phyloP scores from a whole-genome alignment of 30 jellyfish, hydroid and myxozoan genomes.

The Clytia hemisphaerica region DNA sequence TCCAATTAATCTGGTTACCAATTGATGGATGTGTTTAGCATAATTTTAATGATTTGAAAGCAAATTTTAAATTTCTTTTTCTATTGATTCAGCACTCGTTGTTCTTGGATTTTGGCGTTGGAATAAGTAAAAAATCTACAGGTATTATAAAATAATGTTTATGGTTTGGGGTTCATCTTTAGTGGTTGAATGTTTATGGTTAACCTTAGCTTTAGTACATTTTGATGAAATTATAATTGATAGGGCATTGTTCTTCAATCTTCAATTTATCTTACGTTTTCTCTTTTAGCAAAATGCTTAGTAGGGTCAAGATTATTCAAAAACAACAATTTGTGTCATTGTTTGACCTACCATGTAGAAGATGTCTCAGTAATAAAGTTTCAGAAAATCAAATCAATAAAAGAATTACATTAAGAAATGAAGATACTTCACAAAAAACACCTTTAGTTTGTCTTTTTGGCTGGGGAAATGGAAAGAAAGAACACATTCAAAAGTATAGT shows the following conservation, averaged over 20 bases:
- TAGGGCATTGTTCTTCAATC: no score
- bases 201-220: no score
- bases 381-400: neutral
- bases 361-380: neutral
- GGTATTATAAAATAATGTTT: neutral
- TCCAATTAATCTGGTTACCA: no score
- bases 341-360: neutral
- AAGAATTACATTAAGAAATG: neutral
- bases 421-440: constrained; percentile 5
- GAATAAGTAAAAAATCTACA: neutral
- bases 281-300: neutral
- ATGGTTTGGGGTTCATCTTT: no score
- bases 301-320: neutral
- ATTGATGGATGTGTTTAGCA: no score
- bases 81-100: constrained; percentile 13
- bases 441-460: constrained; percentile 71
- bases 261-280: no score
- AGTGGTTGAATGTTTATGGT: no score
- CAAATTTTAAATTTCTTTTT: no score
- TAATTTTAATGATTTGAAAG: no score
- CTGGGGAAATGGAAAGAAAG: constrained; percentile 62
- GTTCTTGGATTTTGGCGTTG: constrained; percentile 17
- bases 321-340: neutral
- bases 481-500: constrained; percentile 40
- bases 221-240: no score